Base-by-base conservation (phyloP, 2,797 vertebrate genomes). In the Coracias cyanogaster region DNA sequence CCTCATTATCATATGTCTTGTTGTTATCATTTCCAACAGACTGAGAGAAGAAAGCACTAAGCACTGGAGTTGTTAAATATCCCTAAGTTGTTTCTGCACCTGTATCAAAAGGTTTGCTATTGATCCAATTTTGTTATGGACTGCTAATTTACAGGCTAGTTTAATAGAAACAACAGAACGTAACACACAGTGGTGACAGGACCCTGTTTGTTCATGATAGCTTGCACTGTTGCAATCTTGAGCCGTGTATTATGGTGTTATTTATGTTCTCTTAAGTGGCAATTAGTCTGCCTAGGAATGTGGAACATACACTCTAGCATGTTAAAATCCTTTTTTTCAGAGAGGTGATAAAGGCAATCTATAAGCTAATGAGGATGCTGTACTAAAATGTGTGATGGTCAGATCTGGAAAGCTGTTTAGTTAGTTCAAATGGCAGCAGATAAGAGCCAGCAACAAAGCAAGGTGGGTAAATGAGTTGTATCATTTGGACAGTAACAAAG, bases 211-310 rank as follows among this genome's bases (percentile, higher is more conserved):
- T 24, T 51, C 37, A 20, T 49, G 37, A 81, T 20, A n/a, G 8
- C 25, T 76, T 79, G 33, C 45, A 43, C 58, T 24, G 16, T 41
- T 91, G 54, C 43, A 73, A 5, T 62, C 46, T 54, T 69, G n/a
- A 82, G 28, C 2, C 0, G 24, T 41, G 15, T 70, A 62, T 82
- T 94, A 74, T 19, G 25, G 52, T 57, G 37, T 83, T 85, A 70
- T 69, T 96, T 85, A 70, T 55, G 54, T 74, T 94, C 39, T 74
- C 29, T 58, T 70, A 88, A 70, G 79, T 52, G 64, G 21, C 55
- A 82, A 87, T 94, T 86, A 80, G 21, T 84, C 67, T 91, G 62
- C 74, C 58, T 87, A 67, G 60, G 93, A 92, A 70, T 37, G 37
- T 7, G 4, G 77, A 86, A 64, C 33, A 58, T 29, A 26, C 62